These are phyloP conservation scores for Chitala chitala DNA, from an alignment of 2,113 vertebrate genomes.

Conservation along the genomic window DNA sequence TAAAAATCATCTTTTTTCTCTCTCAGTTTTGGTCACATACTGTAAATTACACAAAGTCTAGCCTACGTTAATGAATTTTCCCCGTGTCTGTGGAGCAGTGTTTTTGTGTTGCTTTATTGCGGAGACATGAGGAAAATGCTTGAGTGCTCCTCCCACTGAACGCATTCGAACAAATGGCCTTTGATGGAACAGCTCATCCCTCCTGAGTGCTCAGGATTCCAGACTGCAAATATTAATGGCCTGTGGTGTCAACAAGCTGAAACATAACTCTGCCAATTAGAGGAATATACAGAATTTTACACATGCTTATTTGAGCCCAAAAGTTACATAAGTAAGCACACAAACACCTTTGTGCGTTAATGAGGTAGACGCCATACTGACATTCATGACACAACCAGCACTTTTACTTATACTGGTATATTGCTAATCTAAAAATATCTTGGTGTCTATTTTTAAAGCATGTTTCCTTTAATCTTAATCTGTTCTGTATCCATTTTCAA, in stretches of 20 bases:
- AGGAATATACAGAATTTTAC: not conserved
- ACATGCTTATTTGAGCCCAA: not conserved
- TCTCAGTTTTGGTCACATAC: not conserved
- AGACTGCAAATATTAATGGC: slow-evolving; percentile 17
- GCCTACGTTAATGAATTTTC: slow-evolving; percentile 12
- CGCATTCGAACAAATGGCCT: slow-evolving; percentile 13
- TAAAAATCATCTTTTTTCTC: no score
- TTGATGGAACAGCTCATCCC: slow-evolving; percentile 13
- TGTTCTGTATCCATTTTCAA: no score
- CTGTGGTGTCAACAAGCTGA: not conserved
- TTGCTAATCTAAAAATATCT: not conserved
- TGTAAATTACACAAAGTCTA: slow-evolving; percentile 12
- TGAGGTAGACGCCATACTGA: not conserved
- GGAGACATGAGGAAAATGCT: slow-evolving; percentile 1
- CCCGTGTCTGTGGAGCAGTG: not conserved
- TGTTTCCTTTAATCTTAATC: no score
- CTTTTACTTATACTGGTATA: not conserved
- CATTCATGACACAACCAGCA: not conserved
- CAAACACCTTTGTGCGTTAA: not conserved
- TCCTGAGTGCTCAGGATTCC: not conserved
- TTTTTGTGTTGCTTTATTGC: slow-evolving; percentile 14
- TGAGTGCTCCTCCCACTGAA: not conserved
- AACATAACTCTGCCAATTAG: slow-evolving; percentile 5
- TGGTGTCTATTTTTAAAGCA: not conserved
- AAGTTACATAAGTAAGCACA: not conserved